Conservation (phyloP, 2,797 vertebrate species). For the Melanotaenia trifasciata region DNA sequence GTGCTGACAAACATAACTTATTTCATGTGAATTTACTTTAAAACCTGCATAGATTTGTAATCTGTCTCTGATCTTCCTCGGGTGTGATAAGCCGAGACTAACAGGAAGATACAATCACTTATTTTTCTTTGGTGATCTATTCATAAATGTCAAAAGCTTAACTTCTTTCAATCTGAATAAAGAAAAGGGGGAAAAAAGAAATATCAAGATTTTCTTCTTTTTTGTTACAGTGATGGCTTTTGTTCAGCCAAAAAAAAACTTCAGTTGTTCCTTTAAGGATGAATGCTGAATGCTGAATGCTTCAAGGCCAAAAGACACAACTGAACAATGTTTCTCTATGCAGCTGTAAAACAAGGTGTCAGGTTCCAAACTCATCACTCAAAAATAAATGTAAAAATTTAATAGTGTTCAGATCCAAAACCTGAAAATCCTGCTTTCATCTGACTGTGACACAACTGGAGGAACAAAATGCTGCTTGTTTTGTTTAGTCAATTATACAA, state of each 20-base stretch:
- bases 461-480: conserved; percentile 1
- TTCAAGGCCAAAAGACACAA: conserved; percentile 22
- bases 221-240: background rate
- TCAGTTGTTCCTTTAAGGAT: conserved; percentile 12
- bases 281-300: conserved; percentile 23
- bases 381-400: background rate
- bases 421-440: conserved; percentile 13
- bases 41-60: background rate
- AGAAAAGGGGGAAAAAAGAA: background rate
- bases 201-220: background rate
- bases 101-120: no score
- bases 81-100: background rate
- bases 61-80: background rate
- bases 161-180: background rate
- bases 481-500: conserved; percentile 37
- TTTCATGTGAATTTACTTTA: background rate
- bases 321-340: conserved; percentile 3
- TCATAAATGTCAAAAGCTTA: background rate
- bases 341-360: background rate
- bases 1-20: background rate
- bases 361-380: background rate
- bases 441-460: background rate
- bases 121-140: background rate
- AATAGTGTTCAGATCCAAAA: background rate
- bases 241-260: background rate